Base-by-base conservation (phyloP, 2,113 vertebrate genomes). In the Elachura formosa region DNA sequence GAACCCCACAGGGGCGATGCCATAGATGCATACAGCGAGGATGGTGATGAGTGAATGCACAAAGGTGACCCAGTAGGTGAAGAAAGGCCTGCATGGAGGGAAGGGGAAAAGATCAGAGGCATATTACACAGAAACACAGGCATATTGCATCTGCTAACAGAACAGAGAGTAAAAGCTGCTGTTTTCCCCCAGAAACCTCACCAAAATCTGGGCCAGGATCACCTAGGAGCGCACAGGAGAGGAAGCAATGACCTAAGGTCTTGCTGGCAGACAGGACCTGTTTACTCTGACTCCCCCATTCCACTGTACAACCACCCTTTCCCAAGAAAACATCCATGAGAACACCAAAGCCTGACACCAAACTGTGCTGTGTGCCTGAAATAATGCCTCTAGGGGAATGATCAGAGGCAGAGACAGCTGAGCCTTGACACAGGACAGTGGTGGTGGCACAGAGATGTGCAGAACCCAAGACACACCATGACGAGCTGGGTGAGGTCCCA, bases 21-120 rank as follows among this genome's bases (percentile, higher is more conserved):
- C 99, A 0, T 99, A 99, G 98, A 99, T 99, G 95, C 98, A 99
- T 62, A 99, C 99, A 9, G 99, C 98, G 5, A 99, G 97, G 92
- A 99, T 98, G 55, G 99, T 99, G 98, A 99, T 99, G 63, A 99
- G 99, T 14, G 99, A 98, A 96, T 99, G 99, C 96, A 99, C 99
- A 85, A 99, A 98, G 38, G 99, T 99, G 89, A 99, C 99, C 99
- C 99, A 99, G 98, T 99, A 99, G 24, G 99, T 99, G 96, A 99
- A 99, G 97, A 99, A 99, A 64, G 99, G 99, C 98, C 99, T 99
- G 95, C 22, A 45, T 24, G 38, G 59, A 84, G 21, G 31, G 46
- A 96, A 89, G 29, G 18, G 28, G 28, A 76, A n/a, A 87, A 52
- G 19, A 45, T 87, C 20, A 89, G 89, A 87, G 34, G 34, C 59